Evolutionary conservation across 2,797 vertebrate species (phyloP).

Genomic region (Poecilia velifera): DNA sequence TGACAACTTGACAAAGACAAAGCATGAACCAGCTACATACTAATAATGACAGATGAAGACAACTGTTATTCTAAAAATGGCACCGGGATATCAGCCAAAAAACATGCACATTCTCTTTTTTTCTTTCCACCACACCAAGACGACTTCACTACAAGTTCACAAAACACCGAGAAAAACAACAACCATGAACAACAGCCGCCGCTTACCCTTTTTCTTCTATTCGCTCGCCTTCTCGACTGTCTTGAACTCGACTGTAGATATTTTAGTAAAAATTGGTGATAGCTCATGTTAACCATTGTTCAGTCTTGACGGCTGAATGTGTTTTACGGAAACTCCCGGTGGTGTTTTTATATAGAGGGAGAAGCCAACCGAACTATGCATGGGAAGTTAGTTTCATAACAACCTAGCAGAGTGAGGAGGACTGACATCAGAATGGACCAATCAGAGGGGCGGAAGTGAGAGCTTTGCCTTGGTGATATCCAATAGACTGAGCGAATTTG

Average conservation of each 20-base stretch:
- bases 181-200: background rate
- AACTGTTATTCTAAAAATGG: constrained; percentile 74
- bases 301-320: constrained; percentile 85
- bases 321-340: constrained; percentile 87
- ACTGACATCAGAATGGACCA: constrained; percentile 31
- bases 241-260: constrained; percentile 83
- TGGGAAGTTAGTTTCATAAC: constrained; percentile 52
- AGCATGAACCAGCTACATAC: constrained; percentile 15
- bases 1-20: constrained; percentile 42
- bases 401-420: constrained; percentile 34
- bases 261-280: constrained; percentile 85
- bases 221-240: constrained; percentile 85
- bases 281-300: constrained; percentile 91
- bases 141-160: constrained; percentile 25
- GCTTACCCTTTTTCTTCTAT: constrained; percentile 88
- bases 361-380: constrained; percentile 81
- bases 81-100: constrained; percentile 62
- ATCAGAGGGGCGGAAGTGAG: constrained; percentile 42
- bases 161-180: constrained; percentile 37
- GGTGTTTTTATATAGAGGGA: constrained; percentile 82
- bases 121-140: constrained; percentile 28
- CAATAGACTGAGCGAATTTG: constrained; percentile 52
- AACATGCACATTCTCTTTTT: constrained; percentile 47
- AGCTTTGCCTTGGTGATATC: constrained; percentile 85
- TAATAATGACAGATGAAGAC: constrained; percentile 53